Evolutionary conservation across 2,888 invertebrate genomes (phyloP).

Genomic region (Leucophenga montana): DNA sequence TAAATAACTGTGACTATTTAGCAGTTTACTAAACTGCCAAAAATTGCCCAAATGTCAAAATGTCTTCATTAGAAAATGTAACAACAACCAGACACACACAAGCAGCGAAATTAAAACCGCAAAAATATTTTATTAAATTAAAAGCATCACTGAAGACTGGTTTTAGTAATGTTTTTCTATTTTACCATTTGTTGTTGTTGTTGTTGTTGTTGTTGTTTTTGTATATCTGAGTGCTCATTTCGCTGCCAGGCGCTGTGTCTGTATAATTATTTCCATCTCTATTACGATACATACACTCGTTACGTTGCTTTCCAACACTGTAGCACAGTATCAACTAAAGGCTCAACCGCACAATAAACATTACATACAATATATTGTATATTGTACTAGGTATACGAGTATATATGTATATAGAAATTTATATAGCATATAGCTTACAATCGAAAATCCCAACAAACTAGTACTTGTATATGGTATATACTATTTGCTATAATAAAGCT

Average conservation of each 20-base stretch:
- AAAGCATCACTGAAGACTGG: conserved; percentile 2
- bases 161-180: too few relatives aligned
- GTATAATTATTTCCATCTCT: too few relatives aligned
- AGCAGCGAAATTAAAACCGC: background rate
- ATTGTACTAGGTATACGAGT: too few relatives aligned
- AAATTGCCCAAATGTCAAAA: conserved; percentile 39
- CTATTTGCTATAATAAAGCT: background rate
- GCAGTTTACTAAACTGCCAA: conserved; percentile 31
- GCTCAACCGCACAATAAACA: conserved; percentile 15
- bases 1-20: too few relatives aligned
- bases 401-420: too few relatives aligned
- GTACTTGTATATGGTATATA: background rate
- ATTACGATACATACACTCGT: too few relatives aligned
- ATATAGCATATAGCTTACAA: background rate
- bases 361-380: background rate
- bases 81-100: conserved; percentile 27
- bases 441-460: conserved; percentile 17
- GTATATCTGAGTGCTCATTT: background rate
- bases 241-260: background rate
- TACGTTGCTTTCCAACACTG: too few relatives aligned
- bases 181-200: too few relatives aligned
- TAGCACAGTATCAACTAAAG: background rate
- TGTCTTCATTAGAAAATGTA: conserved; percentile 24
- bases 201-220: too few relatives aligned
- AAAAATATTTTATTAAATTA: conserved; percentile 33